A percentile compares a stretch with the other conserved stretches of the same genome.
phyloP scores from a whole-genome alignment of 1,140 invertebrate genomes.

The Drosophila willistoni region DNA sequence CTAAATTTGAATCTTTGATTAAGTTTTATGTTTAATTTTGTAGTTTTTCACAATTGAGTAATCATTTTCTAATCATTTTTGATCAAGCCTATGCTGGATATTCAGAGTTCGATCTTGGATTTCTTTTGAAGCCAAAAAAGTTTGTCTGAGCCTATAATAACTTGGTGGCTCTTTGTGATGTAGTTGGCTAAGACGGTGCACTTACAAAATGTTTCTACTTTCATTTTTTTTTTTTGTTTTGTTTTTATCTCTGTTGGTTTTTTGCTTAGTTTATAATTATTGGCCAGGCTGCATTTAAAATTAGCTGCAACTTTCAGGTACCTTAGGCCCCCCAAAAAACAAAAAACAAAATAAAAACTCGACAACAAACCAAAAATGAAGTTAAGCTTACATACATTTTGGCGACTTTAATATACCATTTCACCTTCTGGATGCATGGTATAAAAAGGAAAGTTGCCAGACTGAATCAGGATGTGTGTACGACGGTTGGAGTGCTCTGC shows the following conservation, averaged over 20 bases:
- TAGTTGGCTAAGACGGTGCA: constrained; percentile 23
- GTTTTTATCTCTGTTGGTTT: constrained; percentile 6
- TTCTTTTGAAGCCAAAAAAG: constrained; percentile 40
- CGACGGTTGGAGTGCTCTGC: too few relatives aligned
- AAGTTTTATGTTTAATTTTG: too few relatives aligned
- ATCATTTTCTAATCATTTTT: too few relatives aligned
- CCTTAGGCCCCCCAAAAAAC: background rate
- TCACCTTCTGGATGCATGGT: too few relatives aligned
- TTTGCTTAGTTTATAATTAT: constrained; percentile 41
- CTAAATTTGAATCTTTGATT: too few relatives aligned
- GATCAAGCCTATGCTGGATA: background rate
- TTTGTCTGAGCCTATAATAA: constrained; percentile 44
- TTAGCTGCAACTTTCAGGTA: constrained; percentile 49
- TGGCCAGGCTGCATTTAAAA: constrained; percentile 54
- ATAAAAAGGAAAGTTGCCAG: constrained; percentile 54
- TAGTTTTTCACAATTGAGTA: too few relatives aligned
- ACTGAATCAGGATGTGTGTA: background rate
- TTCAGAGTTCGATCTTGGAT: constrained; percentile 10
- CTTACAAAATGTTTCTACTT: constrained; percentile 57
- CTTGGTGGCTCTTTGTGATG: constrained; percentile 36
- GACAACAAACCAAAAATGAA: constrained; percentile 10
- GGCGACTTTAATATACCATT: too few relatives aligned
- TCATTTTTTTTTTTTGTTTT: constrained; percentile 43
- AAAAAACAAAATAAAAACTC: background rate
- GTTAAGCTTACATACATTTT: too few relatives aligned